Conservation (phyloP, 2,113 vertebrate species). For the Rattus norvegicus region GRCr8 NC_086019.1:53381001-53381500, state of each 20-base stretch:
- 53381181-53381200: background rate
- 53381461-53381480: background rate
- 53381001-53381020: background rate
- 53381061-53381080: background rate
- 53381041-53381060: background rate
- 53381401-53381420: background rate
- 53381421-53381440: background rate
- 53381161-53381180: rapidly evolving
- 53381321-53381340: background rate
- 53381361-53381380: background rate
- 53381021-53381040: background rate
- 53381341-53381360: background rate
- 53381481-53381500: background rate
- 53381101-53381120: too few relatives aligned
- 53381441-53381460: background rate
- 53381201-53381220: background rate
- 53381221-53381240: too few relatives aligned
- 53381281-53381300: background rate
- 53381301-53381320: rapidly evolving
- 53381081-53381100: background rate
- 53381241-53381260: background rate
- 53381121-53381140: too few relatives aligned
- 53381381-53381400: too few relatives aligned
- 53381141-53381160: too few relatives aligned
- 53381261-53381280: background rate